Evolutionary conservation across 2,888 invertebrate genomes (phyloP).

Genomic region (Tachystola acroxantha): DNA sequence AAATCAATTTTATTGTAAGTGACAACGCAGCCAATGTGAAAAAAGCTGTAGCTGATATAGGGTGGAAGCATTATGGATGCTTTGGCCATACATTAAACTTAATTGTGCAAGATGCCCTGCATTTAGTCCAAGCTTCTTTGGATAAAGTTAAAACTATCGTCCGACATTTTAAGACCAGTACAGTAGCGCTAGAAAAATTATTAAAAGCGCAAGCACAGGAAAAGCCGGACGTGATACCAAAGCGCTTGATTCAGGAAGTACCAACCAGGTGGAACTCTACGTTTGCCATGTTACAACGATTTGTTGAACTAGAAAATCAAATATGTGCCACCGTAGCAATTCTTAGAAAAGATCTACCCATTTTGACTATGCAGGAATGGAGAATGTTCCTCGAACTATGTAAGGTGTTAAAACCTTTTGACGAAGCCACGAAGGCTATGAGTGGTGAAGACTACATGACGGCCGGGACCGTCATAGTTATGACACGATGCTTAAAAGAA

Average conservation of each 20-base stretch:
- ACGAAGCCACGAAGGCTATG: constrained; percentile 17
- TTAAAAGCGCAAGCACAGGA: too few relatives aligned
- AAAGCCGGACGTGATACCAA: too few relatives aligned
- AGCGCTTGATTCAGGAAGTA: too few relatives aligned
- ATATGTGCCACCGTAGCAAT: constrained; percentile 10
- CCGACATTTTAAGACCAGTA: too few relatives aligned
- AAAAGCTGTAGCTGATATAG: constrained; percentile 7
- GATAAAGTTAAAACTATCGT: constrained; percentile 19
- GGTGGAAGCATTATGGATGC: constrained; percentile 17
- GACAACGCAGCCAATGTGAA: constrained; percentile 11
- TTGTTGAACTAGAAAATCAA: too few relatives aligned
- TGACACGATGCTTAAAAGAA: constrained; percentile 17
- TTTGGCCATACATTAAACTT: constrained; percentile 22
- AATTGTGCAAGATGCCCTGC: constrained; percentile 16
- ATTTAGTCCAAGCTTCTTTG: neutral
- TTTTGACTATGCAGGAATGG: constrained; percentile 13
- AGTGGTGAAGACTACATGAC: constrained; percentile 23
- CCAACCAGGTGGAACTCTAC: too few relatives aligned
- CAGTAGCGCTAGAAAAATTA: too few relatives aligned
- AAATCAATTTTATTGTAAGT: neutral
- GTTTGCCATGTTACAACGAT: too few relatives aligned
- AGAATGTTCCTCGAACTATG: constrained; percentile 3
- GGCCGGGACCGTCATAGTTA: constrained; percentile 19
- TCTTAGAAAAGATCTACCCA: constrained; percentile 6
- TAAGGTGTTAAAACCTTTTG: neutral